These are phyloP conservation scores for Centropyge bicolor DNA, from an alignment of 2,797 vertebrate genomes.

Conservation along the genomic window DNA sequence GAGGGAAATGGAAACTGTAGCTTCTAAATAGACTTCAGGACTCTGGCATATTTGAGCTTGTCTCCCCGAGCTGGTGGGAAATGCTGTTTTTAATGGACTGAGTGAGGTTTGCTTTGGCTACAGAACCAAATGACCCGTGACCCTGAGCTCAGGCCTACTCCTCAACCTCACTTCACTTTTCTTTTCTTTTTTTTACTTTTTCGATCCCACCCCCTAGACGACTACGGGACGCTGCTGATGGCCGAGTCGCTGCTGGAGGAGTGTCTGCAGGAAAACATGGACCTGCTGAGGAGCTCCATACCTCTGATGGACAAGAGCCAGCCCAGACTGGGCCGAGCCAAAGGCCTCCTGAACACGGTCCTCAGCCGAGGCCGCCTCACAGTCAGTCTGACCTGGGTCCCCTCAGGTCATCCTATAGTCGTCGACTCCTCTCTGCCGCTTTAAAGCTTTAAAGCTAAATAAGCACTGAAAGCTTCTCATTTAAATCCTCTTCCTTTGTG, in stretches of 20 bases:
- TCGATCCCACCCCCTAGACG: slow-evolving; percentile 83
- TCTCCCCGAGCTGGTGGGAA: slow-evolving; percentile 43
- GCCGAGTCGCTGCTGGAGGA: slow-evolving; percentile 93
- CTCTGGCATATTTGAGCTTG: slow-evolving; percentile 31
- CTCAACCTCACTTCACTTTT: slow-evolving; percentile 13
- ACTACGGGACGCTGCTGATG: slow-evolving; percentile 90
- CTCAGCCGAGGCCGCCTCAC: slow-evolving; percentile 91
- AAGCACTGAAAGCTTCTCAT: not conserved
- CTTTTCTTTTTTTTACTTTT: slow-evolving; percentile 9
- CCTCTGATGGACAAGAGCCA: slow-evolving; percentile 90
- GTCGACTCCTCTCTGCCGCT: not conserved
- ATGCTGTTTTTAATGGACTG: slow-evolving; percentile 50
- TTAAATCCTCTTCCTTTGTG: not conserved
- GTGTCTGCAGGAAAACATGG: slow-evolving; percentile 90
- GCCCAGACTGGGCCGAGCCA: slow-evolving; percentile 88
- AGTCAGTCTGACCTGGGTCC: slow-evolving; percentile 83
- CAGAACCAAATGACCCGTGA: slow-evolving; percentile 49
- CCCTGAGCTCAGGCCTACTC: slow-evolving; percentile 31
- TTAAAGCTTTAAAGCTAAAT: not conserved
- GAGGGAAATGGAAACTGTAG: slow-evolving; percentile 52
- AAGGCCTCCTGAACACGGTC: slow-evolving; percentile 88
- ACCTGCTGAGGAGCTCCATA: slow-evolving; percentile 87
- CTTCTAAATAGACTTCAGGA: slow-evolving; percentile 35
- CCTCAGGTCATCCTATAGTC: not conserved
- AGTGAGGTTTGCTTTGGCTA: slow-evolving; percentile 64